Base-by-base conservation (phyloP, 2,113 vertebrate species). In the Eurystomus gularis region DNA sequence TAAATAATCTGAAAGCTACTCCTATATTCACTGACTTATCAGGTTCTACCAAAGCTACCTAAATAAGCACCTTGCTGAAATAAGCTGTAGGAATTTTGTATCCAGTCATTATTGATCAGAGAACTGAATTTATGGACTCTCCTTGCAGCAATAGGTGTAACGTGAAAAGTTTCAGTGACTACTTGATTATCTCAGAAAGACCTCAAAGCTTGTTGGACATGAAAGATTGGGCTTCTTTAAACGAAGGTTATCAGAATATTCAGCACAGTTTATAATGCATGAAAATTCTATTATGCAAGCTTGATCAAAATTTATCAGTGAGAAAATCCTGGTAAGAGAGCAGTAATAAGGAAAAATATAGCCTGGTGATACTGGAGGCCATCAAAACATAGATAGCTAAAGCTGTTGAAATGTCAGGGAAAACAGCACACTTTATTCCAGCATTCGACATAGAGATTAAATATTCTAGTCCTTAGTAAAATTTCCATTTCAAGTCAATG, bases 51-150 rank as follows among this genome's bases (percentile, higher is more conserved):
- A 94, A 92, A 75, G 42, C 48, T 96, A 94, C 42, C 39, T 85
- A 95, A 97, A 88, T 72, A 92, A 86, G 10, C 11, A 93, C 20
- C 39, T 91, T 85, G 52, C 51, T 90, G 72, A 97, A 97, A 94
- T 72, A 94, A 96, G 40, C 21, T 71, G 48, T 64, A 94, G 85
- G 70, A 83, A 55, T 79, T 94, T 79, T 94, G 40, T 71, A 89
- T 81, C 55, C 61, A 86, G 70, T 60, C 85, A 51, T 68, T 95
- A 77, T 93, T 95, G 48, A 93, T 91, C 93, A 96, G 86, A 94
- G 75, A 94, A 92, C 79, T 94, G 90, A 95, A 96, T 98, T 98
- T 97, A 95, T 96, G 42, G 58, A 90, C 89, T 96, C 58, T 94
- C 44, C 84, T 93, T 16, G 44, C 65, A 76, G 48, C 68, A 71